Conservation (phyloP, 2,797 vertebrate species). For the Discoglossus pictus region DNA sequence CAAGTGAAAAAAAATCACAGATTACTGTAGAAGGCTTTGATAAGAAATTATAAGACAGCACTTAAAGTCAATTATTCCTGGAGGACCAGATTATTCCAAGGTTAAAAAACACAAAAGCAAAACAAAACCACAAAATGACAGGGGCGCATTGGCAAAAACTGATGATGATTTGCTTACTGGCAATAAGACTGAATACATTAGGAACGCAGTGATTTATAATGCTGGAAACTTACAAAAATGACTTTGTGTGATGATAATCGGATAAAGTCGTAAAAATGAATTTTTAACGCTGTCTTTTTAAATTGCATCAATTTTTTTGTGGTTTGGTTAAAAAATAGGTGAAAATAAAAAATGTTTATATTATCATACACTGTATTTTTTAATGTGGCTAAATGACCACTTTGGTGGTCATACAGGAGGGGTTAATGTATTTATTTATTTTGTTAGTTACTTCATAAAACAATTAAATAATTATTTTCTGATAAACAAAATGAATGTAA, state of each 20-base stretch:
- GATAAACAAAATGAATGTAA: no score
- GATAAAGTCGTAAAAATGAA: not conserved
- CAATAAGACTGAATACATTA: not conserved
- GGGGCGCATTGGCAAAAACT: not conserved
- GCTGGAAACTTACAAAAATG: not conserved
- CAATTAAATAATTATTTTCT: no score
- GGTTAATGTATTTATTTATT: no score
- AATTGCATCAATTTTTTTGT: not conserved
- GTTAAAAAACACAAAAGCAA: constrained; percentile 8
- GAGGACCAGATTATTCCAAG: constrained; percentile 5
- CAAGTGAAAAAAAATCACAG: not conserved
- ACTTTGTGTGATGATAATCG: not conserved
- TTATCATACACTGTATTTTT: no score
- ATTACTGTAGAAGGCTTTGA: not conserved
- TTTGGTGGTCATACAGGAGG: no score
- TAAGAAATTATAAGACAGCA: constrained; percentile 7
- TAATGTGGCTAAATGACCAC: no score
- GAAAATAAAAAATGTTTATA: constrained; percentile 22
- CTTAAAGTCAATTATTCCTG: constrained; percentile 5
- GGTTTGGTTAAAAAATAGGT: constrained; percentile 6
- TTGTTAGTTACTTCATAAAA: no score
- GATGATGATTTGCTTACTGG: not conserved
- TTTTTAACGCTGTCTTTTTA: not conserved
- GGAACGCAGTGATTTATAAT: not conserved
- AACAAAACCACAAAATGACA: not conserved